Percentiles rank a stretch among this genome's conserved stretches.
Conservation (phyloP, 2,888 invertebrate genomes). For the Xanthorhoe spadicearia region DNA sequence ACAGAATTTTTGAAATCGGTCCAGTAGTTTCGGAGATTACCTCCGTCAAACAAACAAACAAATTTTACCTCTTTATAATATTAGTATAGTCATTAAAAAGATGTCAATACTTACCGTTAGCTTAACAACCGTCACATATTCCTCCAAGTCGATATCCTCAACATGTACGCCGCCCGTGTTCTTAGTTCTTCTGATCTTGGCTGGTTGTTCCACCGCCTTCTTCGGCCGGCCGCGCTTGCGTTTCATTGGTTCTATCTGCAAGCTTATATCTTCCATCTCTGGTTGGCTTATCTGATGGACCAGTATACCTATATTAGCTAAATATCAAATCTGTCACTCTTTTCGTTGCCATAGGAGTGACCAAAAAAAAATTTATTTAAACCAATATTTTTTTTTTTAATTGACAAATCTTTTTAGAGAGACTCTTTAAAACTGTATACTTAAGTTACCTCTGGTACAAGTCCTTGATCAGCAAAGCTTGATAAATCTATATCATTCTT, state of each 20-base stretch:
- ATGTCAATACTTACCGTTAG: constrained; percentile 52
- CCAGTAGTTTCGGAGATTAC: too few species aligned
- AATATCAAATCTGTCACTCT: too few species aligned
- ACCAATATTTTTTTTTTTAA: too few species aligned
- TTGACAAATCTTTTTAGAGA: too few species aligned
- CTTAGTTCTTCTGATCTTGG: constrained; percentile 49
- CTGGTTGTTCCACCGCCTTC: constrained; percentile 40
- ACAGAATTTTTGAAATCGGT: too few species aligned
- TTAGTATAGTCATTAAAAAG: too few species aligned
- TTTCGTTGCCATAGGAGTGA: too few species aligned
- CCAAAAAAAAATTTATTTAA: too few species aligned
- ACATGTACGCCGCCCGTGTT: constrained; percentile 56
- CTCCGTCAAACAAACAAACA: too few species aligned
- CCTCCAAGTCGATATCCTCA: constrained; percentile 59
- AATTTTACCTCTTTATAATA: too few species aligned
- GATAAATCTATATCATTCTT: constrained; percentile 16
- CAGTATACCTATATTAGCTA: too few species aligned
- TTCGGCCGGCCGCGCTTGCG: constrained; percentile 55
- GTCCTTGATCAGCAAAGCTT: constrained; percentile 8
- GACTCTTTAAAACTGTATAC: not conserved
- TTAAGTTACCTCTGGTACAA: constrained; percentile 17
- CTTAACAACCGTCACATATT: constrained; percentile 60
- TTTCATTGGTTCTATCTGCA: constrained; percentile 15
- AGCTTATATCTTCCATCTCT: constrained; percentile 5
- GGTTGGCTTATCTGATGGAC: constrained; percentile 21